These are phyloP conservation scores for Dromius quadrimaculatus DNA, from an alignment of 2,888 invertebrate genomes.

Conservation along the genomic window DNA sequence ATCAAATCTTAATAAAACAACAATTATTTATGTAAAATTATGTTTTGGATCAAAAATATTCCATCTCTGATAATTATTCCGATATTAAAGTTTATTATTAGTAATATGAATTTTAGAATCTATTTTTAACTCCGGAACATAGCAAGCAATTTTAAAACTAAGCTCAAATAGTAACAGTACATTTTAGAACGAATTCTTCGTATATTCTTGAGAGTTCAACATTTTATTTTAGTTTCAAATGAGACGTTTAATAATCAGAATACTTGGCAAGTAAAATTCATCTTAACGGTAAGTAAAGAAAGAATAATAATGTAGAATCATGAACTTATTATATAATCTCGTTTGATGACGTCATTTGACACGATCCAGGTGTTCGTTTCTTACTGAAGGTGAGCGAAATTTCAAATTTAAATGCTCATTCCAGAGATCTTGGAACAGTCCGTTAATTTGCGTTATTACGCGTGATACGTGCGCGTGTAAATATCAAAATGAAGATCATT, in stretches of 20 bases:
- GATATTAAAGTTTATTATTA: too few species aligned
- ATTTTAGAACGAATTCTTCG: too few species aligned
- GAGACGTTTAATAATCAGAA: background rate
- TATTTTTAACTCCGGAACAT: too few species aligned
- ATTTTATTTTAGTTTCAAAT: conserved; percentile 6
- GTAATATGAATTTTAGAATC: too few species aligned
- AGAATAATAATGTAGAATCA: conserved; percentile 5
- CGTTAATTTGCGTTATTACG: conserved; percentile 13
- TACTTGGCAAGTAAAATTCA: conserved; percentile 13
- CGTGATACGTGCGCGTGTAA: conserved; percentile 22
- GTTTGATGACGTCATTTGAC: conserved; percentile 24
- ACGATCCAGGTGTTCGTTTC: conserved; percentile 11
- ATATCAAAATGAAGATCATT: conserved; percentile 24
- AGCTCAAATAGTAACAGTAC: too few species aligned
- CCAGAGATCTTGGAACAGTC: conserved; percentile 20
- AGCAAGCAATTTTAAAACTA: too few species aligned
- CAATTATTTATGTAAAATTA: too few species aligned
- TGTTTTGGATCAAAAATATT: too few species aligned
- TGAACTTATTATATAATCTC: conserved; percentile 20
- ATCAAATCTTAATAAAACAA: too few species aligned
- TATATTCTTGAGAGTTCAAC: too few species aligned
- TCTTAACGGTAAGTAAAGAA: conserved; percentile 24
- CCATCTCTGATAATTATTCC: too few species aligned
- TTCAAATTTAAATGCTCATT: conserved; percentile 32
- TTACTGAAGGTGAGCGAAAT: conserved; percentile 29